A percentile compares a stretch with the other conserved stretches of the same genome.
Evolutionary conservation across 2,113 vertebrate genomes (phyloP).

Genomic region (Notothenia rossii): DNA sequence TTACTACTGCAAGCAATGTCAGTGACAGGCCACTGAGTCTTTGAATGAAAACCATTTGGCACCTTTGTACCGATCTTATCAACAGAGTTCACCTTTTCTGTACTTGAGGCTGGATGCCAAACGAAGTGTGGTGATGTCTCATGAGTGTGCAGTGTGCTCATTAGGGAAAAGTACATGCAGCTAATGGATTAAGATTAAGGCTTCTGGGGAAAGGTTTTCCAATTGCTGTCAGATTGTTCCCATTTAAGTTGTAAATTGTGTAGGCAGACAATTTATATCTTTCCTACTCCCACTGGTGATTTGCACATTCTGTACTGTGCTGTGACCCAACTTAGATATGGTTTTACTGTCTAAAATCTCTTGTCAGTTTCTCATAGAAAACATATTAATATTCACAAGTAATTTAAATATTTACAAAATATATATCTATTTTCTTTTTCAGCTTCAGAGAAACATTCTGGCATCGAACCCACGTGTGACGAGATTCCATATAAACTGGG

Average conservation of each 20-base stretch:
- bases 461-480: conserved; percentile 93
- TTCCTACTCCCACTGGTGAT: not conserved
- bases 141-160: not conserved
- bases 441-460: conserved; percentile 94
- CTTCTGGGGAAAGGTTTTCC: not conserved
- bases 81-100: not conserved
- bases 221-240: not conserved
- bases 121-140: not conserved
- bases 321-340: not conserved
- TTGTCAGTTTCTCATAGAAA: not conserved
- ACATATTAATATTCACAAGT: not conserved
- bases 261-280: not conserved
- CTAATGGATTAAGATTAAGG: not conserved
- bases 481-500: conserved; percentile 96
- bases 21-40: conserved; percentile 10
- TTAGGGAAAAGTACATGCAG: not conserved
- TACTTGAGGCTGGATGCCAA: not conserved
- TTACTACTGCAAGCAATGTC: not conserved
- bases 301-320: not conserved
- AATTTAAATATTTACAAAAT: not conserved
- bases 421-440: conserved; percentile 12
- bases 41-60: not conserved
- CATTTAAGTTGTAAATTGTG: not conserved
- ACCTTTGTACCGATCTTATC: conserved; percentile 15
- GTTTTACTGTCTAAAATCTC: not conserved